Conservation (phyloP, 92 coral and sea anemone species). For the Zoanthus sociatus region DNA sequence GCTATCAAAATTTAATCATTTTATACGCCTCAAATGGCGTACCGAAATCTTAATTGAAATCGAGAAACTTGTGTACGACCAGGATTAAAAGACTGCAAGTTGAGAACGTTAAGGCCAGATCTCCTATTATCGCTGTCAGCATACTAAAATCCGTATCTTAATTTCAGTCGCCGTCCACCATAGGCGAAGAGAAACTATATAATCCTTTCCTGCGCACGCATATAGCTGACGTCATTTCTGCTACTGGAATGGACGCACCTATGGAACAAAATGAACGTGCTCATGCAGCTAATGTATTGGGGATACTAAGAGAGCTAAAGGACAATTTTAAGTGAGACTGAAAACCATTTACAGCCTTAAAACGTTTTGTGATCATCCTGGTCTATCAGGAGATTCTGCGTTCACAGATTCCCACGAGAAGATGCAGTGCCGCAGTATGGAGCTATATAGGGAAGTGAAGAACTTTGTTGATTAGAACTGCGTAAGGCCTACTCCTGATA, state of each 20-base stretch:
- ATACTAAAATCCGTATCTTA: not conserved
- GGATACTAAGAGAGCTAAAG: conserved; percentile 63
- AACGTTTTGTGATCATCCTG: not conserved
- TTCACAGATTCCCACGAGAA: not conserved
- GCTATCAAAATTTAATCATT: too few species aligned
- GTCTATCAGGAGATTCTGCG: not conserved
- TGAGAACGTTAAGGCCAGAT: too few species aligned
- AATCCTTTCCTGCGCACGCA: conserved; percentile 77
- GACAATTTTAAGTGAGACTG: conserved; percentile 61
- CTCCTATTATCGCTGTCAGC: not conserved
- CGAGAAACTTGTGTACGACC: not conserved
- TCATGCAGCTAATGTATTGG: conserved; percentile 57
- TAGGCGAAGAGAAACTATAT: conserved; percentile 76
- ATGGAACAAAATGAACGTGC: conserved; percentile 58
- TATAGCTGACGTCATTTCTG: conserved; percentile 62
- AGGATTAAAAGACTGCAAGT: not conserved
- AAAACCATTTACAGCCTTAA: not conserved
- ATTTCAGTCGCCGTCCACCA: conserved; percentile 69
- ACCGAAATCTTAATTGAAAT: too few species aligned
- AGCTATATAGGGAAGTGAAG: not conserved
- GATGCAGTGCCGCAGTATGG: not conserved
- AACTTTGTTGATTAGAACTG: too few species aligned
- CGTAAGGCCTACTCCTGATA: too few species aligned
- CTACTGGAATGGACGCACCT: conserved; percentile 57
- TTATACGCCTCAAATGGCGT: too few species aligned